Base-by-base conservation (phyloP, 2,797 vertebrate species). In the Otolemur crassicaudatus region DNA sequence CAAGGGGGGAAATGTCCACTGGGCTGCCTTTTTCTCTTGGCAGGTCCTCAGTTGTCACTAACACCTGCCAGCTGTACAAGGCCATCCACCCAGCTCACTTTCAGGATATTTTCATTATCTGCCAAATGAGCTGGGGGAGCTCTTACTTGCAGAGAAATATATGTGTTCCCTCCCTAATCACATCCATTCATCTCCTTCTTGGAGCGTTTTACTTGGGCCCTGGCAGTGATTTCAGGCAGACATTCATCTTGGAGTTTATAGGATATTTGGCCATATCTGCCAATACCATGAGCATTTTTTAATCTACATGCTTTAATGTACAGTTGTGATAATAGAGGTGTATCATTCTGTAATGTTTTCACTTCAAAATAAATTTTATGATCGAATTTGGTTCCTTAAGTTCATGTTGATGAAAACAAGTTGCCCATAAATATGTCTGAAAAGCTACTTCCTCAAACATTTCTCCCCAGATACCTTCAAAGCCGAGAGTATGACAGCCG, bases 401-500 rank as follows among this genome's bases (percentile, higher is more conserved):
- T 91, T 94, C 88, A 77, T 90, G 46, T 40, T 83, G 82, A 87
- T 67, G 43, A 96, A 95, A 93, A 95, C 67, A 86, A 95, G 27
- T 34, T 43, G 37, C 82, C 65, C 65, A 58, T 67, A 56, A 77
- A 60, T 40, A 65, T 31, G 27, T 87, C 88, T 85, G 60, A 82
- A 96, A 97, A 92, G 17, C 46, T n/a, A 69, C 67, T 94, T 92
- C 96, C 75, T 91, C 40, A 53, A 34, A 34, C 63, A 37, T 87
- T 94, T 95, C 87, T 83, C 76, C 60, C 70, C 1, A 95, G 92
- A 73, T 65, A 79, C 37, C 37, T 72, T 86, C 65, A 89, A 94
- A 83, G 77, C 37, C 65, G 25, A 46, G 88, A 77, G 76, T 61
- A 20, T 53, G 76, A 95, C 87, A 69, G 92, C n/a, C 87, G 27